These are phyloP conservation scores for Apamea monoglypha DNA, from an alignment of 2,888 invertebrate genomes.

Conservation along the genomic window DNA sequence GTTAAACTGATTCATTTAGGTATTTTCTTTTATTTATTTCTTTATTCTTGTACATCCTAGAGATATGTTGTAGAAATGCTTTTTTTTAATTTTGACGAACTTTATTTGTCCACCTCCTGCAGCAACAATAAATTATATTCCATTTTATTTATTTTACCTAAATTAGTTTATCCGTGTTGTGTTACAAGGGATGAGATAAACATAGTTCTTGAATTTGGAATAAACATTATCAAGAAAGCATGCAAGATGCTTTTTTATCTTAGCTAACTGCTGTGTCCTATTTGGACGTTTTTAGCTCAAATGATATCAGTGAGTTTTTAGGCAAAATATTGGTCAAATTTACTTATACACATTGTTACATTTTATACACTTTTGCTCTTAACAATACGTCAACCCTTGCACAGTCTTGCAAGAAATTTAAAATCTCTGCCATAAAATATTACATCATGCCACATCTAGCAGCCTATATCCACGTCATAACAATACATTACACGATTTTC, in stretches of 20 bases:
- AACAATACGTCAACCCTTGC: neutral
- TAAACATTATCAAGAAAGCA: neutral
- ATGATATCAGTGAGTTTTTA: neutral
- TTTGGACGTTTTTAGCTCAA: neutral
- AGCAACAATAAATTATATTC: too few species aligned
- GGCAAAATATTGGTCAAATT: too few species aligned
- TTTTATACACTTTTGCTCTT: neutral
- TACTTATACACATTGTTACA: too few species aligned
- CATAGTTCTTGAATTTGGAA: neutral
- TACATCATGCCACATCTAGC: conserved; percentile 39
- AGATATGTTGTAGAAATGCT: neutral
- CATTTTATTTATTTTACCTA: neutral
- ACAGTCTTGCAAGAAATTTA: neutral
- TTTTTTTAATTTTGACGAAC: too few species aligned
- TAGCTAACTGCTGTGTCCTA: neutral
- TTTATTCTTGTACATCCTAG: neutral
- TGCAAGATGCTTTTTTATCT: neutral
- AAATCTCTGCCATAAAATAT: neutral
- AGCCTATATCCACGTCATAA: conserved; percentile 26
- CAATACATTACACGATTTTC: conserved; percentile 41
- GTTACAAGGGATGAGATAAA: neutral
- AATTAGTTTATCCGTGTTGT: neutral
- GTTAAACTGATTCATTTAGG: neutral
- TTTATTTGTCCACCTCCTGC: too few species aligned
- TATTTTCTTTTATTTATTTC: neutral